Evolutionary conservation across 2,797 vertebrate genomes (phyloP), one percentile per base, ranked within the genome.

Genomic region (Syngnathus acus): DNA sequence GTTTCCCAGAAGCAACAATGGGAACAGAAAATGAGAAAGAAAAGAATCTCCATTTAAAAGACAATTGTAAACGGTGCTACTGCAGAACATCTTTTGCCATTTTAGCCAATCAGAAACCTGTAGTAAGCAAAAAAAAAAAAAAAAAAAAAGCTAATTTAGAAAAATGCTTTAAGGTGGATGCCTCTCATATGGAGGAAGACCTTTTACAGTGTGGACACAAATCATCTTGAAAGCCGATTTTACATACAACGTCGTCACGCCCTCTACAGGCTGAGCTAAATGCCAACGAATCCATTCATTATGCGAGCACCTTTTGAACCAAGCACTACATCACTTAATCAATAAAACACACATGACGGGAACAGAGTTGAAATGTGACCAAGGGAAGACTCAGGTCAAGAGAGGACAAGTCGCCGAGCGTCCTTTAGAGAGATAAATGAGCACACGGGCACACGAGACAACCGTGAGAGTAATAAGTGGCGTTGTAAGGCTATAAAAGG

Each of bases 401-500:
- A 68, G 65, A 80, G 72, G 72, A 74, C 67, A 65, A 37, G 9
- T 64, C 75, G 72, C 77, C 67, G 66, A 72, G 61, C 67, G 80
- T 76, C 81, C 70, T 67, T 51, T 77, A 67, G 42, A 68, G 57
- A 82, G 72, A 78, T 55, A 60, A 69, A 83, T 62, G 45, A 62
- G 64, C 73, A 67, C 77, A 79, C 68, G 45, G 21, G 64, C 73
- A 67, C 78, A 79, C 69, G 78, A 75, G 72, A 79, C 67, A 63
- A 59, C 54, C 47, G 26, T 57, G 65, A 71, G 58, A 62, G 68
- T 81, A 70, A 78, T 65, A 69, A 77, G 78, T 40, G 69, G 73
- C 72, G 67, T 64, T 67, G 73, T 54, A 65, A 80, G 72, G 43
- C 88, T 88, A 89, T 88, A 88, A 86, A 88, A 88, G 87, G 87